A percentile compares a stretch with the other conserved stretches of the same genome.
phyloP scores from a whole-genome alignment of 2,888 invertebrate species.

The Apamea sordens region DNA sequence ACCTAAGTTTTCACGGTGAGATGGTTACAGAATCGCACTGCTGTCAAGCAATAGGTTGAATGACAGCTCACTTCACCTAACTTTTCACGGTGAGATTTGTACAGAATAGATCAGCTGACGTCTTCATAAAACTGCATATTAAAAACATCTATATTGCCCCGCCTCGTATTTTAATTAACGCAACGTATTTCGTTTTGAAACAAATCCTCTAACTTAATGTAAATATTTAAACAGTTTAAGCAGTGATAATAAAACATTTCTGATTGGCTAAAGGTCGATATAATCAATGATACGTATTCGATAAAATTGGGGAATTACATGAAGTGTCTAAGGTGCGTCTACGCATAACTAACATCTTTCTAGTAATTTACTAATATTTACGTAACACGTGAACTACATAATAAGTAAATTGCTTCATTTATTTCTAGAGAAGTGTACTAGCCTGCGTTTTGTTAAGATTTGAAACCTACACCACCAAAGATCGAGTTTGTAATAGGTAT shows the following conservation, averaged over 20 bases:
- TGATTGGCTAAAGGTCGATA: slow-evolving; percentile 32
- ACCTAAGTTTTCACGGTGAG: too few species aligned
- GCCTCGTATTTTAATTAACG: background rate
- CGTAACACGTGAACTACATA: slow-evolving; percentile 8
- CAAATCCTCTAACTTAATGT: background rate
- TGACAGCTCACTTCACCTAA: too few species aligned
- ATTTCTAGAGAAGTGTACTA: background rate
- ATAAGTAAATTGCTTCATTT: slow-evolving; percentile 7
- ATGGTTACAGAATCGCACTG: too few species aligned
- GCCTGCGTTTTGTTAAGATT: background rate
- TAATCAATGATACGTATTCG: slow-evolving; percentile 16
- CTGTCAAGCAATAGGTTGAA: too few species aligned
- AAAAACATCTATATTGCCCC: background rate
- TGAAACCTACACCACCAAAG: background rate
- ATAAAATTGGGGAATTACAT: slow-evolving; percentile 50
- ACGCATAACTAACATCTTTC: slow-evolving; percentile 5
- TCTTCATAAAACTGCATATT: slow-evolving; percentile 1
- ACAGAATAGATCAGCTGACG: too few species aligned
- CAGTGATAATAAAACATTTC: slow-evolving; percentile 29
- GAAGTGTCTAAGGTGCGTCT: background rate
- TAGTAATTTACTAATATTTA: slow-evolving; percentile 21
- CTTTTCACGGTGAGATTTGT: too few species aligned
- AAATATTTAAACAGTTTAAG: slow-evolving; percentile 10
- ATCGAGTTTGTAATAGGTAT: background rate
- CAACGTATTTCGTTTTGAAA: slow-evolving; percentile 14